Evolutionary conservation across 2,113 vertebrate genomes (phyloP), one percentile per base, ranked within the genome.

Genomic region (Gobio gobio): DNA sequence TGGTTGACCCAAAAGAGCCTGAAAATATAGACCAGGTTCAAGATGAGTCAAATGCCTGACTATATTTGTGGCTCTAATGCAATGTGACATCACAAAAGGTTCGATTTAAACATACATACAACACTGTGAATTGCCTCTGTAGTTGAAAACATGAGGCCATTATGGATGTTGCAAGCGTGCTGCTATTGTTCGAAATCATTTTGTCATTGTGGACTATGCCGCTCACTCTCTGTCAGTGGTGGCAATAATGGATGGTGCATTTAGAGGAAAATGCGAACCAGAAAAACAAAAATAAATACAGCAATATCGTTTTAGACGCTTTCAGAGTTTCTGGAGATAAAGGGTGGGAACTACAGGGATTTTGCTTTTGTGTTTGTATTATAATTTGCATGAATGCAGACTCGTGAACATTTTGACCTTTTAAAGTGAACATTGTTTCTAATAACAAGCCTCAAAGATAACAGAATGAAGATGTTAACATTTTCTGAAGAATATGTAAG

Each of bases 171-270:
- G 36, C 78, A 64, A 47, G 78, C 8, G 14, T 18, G 58, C 78
- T 10, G 40, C 58, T 47, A 20, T 80, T 61, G 58, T 80, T 26
- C 24, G 4, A 80, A 47, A 64, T n/a, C 78, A 26, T 63, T 78
- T 63, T 47, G 40, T 45, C 58, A 24, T 10, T 64, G 78, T 63
- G 47, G 40, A 18, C 58, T 29, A 13, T 26, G 16, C 24, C 0
- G 14, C 58, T 80, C 78, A 80, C 36, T 47, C 36, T 45, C 78
- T 63, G 78, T 40, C 59, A 61, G 40, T 78, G 43, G 56, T 78
- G 22, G 33, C 54, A 80, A 64, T 80, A 63, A 80, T 63, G 58
- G 40, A 63, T 64, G 59, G 78, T 45, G 76, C 76, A 61, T 78
- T 78, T 24, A 78, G 56, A 72, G 51, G 20, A 59, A 73, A 54